phyloP scores from a whole-genome alignment of 1,140 invertebrate species.

The Euwallacea similis region DNA sequence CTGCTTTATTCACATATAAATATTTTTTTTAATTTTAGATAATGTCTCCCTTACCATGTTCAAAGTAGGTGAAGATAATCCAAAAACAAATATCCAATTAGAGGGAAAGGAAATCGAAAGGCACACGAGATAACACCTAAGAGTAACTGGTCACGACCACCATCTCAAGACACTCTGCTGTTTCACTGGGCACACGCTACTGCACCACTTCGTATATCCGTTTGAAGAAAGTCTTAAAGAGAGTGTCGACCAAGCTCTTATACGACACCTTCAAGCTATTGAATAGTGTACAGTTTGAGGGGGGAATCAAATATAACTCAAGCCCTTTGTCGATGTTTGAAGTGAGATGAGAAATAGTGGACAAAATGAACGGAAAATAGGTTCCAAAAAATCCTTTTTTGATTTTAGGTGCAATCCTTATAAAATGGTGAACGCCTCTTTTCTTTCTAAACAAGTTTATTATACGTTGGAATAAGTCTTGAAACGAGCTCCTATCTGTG shows the following conservation, averaged over 20 bases:
- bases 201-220: slow-evolving; percentile 36
- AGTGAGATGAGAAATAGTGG: too few species aligned
- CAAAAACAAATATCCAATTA: slow-evolving; percentile 19
- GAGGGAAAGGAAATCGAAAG: slow-evolving; percentile 15
- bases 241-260: slow-evolving; percentile 29
- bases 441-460: too few species aligned
- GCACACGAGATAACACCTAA: slow-evolving; percentile 21
- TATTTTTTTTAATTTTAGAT: not conserved
- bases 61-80: slow-evolving; percentile 6
- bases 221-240: slow-evolving; percentile 37
- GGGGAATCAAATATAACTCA: too few species aligned
- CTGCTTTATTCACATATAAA: not conserved
- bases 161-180: slow-evolving; percentile 29
- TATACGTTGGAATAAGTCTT: too few species aligned
- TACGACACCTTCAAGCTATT: slow-evolving; percentile 12
- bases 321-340: too few species aligned
- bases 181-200: slow-evolving; percentile 31
- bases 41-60: not conserved
- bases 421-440: too few species aligned
- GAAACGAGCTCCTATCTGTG: too few species aligned
- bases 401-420: too few species aligned
- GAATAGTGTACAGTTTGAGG: too few species aligned
- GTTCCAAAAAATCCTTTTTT: too few species aligned
- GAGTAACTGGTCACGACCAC: slow-evolving; percentile 34
- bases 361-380: too few species aligned